Conservation (phyloP, 2,888 invertebrate genomes). For the Trissolcus japonicus region DNA sequence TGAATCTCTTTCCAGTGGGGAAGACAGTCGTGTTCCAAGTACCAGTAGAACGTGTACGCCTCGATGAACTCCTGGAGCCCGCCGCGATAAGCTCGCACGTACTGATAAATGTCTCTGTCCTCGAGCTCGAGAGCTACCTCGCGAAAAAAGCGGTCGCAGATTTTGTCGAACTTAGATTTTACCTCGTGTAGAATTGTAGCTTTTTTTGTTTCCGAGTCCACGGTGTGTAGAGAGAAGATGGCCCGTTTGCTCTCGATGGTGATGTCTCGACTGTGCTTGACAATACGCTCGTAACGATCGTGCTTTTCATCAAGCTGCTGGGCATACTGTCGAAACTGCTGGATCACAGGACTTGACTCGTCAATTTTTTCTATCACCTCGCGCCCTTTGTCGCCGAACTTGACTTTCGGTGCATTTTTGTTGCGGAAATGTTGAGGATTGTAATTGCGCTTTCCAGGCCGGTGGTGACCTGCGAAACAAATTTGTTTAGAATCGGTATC, state of each 20-base stretch:
- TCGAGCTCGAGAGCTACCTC: slow-evolving; percentile 86
- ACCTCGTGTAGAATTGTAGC: slow-evolving; percentile 81
- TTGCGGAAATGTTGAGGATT: slow-evolving; percentile 25
- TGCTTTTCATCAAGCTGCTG: slow-evolving; percentile 85
- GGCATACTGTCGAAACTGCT: slow-evolving; percentile 82
- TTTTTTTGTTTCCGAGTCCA: slow-evolving; percentile 79
- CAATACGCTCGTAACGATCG: slow-evolving; percentile 88
- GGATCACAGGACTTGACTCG: slow-evolving; percentile 78
- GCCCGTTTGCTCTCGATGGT: slow-evolving; percentile 94
- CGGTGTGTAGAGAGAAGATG: slow-evolving; percentile 90
- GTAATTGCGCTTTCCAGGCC: slow-evolving; percentile 36
- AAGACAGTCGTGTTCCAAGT: slow-evolving; percentile 80
- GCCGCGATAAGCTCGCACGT: slow-evolving; percentile 81
- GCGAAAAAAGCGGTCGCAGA: slow-evolving; percentile 80
- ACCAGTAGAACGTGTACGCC: slow-evolving; percentile 87
- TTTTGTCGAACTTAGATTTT: slow-evolving; percentile 80
- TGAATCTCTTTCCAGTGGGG: slow-evolving; percentile 80
- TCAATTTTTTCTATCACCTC: slow-evolving; percentile 76
- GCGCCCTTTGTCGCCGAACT: slow-evolving; percentile 76
- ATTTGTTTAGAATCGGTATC: no score
- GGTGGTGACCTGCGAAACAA: slow-evolving; percentile 27
- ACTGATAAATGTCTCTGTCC: slow-evolving; percentile 84
- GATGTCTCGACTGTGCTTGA: slow-evolving; percentile 88
- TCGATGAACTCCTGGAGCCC: slow-evolving; percentile 91
- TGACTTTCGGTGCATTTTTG: slow-evolving; percentile 47